phyloP scores from a whole-genome alignment of 2,113 vertebrate species.

The Abramis brama region DNA sequence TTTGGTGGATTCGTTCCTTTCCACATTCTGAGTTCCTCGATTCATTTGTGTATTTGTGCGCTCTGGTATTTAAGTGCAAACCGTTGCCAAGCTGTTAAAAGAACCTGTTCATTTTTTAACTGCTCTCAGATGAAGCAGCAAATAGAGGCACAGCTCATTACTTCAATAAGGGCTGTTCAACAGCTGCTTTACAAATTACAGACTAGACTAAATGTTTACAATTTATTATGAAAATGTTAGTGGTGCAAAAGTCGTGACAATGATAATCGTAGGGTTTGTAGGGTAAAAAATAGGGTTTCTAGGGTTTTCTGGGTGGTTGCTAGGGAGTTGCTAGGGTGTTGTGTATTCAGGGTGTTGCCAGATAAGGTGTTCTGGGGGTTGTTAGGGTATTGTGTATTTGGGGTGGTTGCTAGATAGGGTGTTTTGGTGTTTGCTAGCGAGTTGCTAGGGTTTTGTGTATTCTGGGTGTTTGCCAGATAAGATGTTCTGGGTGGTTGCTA shows the following conservation, averaged over 20 bases:
- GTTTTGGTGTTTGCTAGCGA: too few relatives aligned
- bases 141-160: conserved; percentile 30
- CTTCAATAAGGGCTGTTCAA: conserved; percentile 29
- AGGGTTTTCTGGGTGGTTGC: not conserved
- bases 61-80: conserved; percentile 2
- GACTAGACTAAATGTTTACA: conserved; percentile 4
- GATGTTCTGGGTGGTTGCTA: too few relatives aligned
- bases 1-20: not conserved
- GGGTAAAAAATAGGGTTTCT: not conserved
- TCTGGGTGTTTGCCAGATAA: too few relatives aligned
- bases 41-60: conserved; percentile 10
- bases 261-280: too few relatives aligned
- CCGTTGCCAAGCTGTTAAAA: conserved; percentile 20
- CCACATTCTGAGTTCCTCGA: not conserved
- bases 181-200: conserved; percentile 29
- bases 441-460: not conserved
- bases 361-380: not conserved
- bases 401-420: too few relatives aligned
- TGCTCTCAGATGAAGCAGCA: conserved; percentile 1
- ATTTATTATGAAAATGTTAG: not conserved
- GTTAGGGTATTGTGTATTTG: too few relatives aligned
- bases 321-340: not conserved
- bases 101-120: conserved; percentile 21
- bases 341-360: not conserved
- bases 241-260: not conserved